Evolutionary conservation across 2,113 vertebrate species (phyloP), one percentile per base, ranked within the genome.

Genomic region (Hypomesus transpacificus): DNA sequence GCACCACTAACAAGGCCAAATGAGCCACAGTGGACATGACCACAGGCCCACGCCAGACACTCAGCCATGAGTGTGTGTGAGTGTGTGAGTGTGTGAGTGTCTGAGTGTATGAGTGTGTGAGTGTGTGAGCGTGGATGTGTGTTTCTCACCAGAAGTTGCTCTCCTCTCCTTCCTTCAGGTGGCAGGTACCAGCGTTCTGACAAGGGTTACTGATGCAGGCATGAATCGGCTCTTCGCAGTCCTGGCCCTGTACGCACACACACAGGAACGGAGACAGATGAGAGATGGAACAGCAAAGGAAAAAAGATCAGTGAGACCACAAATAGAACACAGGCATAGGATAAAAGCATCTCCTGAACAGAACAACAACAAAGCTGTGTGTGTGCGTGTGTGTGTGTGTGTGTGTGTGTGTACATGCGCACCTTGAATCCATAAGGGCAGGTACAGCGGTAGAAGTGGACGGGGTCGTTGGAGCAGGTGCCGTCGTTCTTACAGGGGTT

Each of bases 381-480:
- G 8, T 68, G 21, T 67, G 11, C 39, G n/a, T 34, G 56, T 21
- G 17, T 21, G 14, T 64, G n/a, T 70, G 17, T 52, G 13, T 63
- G 24, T 67, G 3, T 39, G n/a, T 61, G 51, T 58, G 11, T 50
- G 8, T 59, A n/a, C 63, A 52, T 50, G 14, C 77, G 28, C 90
- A 97, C 97, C 96, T 98, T 98, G 85, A 96, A 99, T 75, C 97
- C 97, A 68, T 94, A 99, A 0, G 97, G 97, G 68, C 97, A 99
- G 73, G 94, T 96, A 80, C 97, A 99, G 79, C 95, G 92, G 71
- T 99, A 98, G 87, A 95, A 98, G 82, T 97, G 93, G 62, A 99
- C 95, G 0, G 96, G 96, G 80, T 99, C 96, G 20, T 92, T 95
- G 78, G 94, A 94, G 87, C 97, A 99, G 39, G 96, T 96, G 72